These are phyloP conservation scores for Haliclystus octoradiatus DNA, from an alignment of 30 jellyfish, hydroid and myxozoan genomes.

Conservation along the genomic window DNA sequence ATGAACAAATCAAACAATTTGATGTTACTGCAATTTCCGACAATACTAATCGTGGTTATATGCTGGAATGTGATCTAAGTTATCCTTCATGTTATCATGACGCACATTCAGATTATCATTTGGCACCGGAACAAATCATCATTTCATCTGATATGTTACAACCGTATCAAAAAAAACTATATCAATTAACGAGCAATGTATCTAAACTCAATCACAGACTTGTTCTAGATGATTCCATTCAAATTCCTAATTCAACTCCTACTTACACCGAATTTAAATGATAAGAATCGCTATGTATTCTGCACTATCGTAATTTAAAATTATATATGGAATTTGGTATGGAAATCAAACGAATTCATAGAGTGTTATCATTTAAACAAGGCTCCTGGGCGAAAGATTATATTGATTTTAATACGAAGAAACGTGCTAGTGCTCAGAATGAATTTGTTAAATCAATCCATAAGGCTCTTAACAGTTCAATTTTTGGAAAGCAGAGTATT, in stretches of 20 bases:
- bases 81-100: too few species aligned
- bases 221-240: too few species aligned
- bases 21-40: neutral
- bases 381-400: slow-evolving; percentile 23
- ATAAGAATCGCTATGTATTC: slow-evolving; percentile 23
- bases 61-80: too few species aligned
- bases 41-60: too few species aligned
- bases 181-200: too few species aligned
- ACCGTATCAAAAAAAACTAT: too few species aligned
- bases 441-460: slow-evolving; percentile 39
- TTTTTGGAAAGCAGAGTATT: slow-evolving; percentile 47
- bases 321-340: slow-evolving; percentile 22
- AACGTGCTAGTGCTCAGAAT: slow-evolving; percentile 14
- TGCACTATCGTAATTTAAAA: slow-evolving; percentile 36
- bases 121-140: too few species aligned
- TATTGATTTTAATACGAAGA: slow-evolving; percentile 38
- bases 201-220: too few species aligned
- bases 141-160: too few species aligned
- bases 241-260: too few species aligned
- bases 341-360: slow-evolving; percentile 20
- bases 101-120: too few species aligned
- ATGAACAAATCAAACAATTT: slow-evolving; percentile 6
- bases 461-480: slow-evolving; percentile 27
- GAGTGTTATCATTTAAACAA: slow-evolving; percentile 39
- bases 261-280: slow-evolving; percentile 27